Evolutionary conservation across 2,113 vertebrate genomes (phyloP).

Genomic region (Gymnarchus niloticus): DNA sequence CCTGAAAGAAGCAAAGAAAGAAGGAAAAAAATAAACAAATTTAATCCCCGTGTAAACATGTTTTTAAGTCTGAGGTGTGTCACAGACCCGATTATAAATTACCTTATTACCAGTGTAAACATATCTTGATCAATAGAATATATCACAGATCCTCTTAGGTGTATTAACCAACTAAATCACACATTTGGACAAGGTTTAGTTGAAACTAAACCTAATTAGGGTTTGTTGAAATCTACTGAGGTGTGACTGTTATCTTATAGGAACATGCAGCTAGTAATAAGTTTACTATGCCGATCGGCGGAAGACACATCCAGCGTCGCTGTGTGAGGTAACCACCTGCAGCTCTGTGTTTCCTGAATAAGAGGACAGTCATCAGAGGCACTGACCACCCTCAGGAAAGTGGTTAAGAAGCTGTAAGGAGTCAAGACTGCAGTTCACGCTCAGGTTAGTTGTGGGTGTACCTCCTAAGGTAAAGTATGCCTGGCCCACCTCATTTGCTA

Average conservation of each 20-base stretch:
- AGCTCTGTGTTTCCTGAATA: neutral
- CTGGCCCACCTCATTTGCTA: neutral
- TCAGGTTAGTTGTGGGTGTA: neutral
- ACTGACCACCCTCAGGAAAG: neutral
- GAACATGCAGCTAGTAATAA: neutral
- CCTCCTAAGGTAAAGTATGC: conserved; percentile 1
- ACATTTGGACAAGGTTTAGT: conserved; percentile 12
- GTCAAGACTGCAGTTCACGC: too few species aligned
- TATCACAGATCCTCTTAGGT: conserved; percentile 20
- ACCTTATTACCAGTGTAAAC: conserved; percentile 21
- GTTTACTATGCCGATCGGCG: neutral
- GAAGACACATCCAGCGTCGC: neutral
- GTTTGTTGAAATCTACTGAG: conserved; percentile 14
- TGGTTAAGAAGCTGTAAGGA: neutral
- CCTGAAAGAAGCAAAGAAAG: neutral
- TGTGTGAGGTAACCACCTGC: neutral
- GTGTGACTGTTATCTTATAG: conserved; percentile 17
- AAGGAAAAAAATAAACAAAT: neutral
- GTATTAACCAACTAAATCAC: conserved; percentile 18
- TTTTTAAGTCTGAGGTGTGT: conserved; percentile 12
- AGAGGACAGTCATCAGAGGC: neutral
- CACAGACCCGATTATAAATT: conserved; percentile 14
- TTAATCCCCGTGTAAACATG: conserved; percentile 10
- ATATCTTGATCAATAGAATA: conserved; percentile 11
- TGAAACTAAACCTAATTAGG: conserved; percentile 13